Percentiles rank a stretch among this genome's conserved stretches.
phyloP scores from a whole-genome alignment of 2,113 vertebrate genomes.

The Origma solitaria region DNA sequence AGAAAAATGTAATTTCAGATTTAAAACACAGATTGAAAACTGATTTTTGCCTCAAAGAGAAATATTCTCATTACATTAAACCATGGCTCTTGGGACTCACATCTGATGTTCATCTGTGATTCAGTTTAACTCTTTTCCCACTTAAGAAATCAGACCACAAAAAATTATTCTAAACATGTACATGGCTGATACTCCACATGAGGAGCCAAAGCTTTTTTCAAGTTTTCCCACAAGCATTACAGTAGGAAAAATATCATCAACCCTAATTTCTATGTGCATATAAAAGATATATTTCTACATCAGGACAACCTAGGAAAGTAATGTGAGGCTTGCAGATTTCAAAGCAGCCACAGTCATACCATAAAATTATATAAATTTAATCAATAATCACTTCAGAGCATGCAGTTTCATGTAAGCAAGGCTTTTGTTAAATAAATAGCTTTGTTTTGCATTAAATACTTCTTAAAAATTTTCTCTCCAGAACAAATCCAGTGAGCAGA shows the following conservation, averaged over 20 bases:
- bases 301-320: background rate
- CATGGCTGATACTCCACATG: background rate
- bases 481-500: slow-evolving; percentile 21
- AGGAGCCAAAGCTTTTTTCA: background rate
- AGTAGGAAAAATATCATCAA: background rate
- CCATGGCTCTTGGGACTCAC: background rate
- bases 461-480: slow-evolving; percentile 5
- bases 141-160: background rate
- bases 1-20: slow-evolving; percentile 19
- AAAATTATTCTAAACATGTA: background rate
- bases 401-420: background rate
- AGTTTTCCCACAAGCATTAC: background rate
- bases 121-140: background rate
- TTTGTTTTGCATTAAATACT: slow-evolving; percentile 9
- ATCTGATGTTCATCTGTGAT: slow-evolving; percentile 14
- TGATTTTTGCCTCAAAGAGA: slow-evolving; percentile 7
- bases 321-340: background rate
- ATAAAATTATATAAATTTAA: background rate
- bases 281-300: background rate
- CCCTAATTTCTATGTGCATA: background rate
- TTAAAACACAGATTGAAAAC: slow-evolving; percentile 15
- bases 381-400: background rate
- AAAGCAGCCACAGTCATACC: background rate
- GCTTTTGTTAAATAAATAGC: background rate
- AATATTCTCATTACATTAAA: background rate